Evolutionary conservation across 2,113 vertebrate genomes (phyloP), one percentile per base, ranked within the genome.

Genomic region (Aphyosemion australe): DNA sequence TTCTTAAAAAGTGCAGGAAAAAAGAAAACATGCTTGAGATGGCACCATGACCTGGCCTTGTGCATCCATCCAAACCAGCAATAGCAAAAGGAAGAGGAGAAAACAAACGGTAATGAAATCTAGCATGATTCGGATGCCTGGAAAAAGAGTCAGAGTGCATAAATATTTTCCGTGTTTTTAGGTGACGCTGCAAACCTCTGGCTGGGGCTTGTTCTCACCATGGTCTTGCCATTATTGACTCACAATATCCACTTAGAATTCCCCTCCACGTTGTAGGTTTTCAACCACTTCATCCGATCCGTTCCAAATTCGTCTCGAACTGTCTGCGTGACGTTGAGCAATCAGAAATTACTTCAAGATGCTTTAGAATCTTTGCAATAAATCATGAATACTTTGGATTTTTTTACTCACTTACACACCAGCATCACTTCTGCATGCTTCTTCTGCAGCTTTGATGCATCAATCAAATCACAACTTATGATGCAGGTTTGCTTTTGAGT

Each of bases 291-390:
- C 19, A 32, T 71, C 43, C 71, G 72, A 47, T 75, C 56, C 57
- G 15, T 61, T 84, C 80, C 65, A 68, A 75, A 61, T 74, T 61
- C 37, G 65, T 79, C 62, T 84, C 72, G 61, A 84, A 72, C 79
- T 59, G 77, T 69, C 75, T 74, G 72, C 69, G 39, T 50, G 65
- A 76, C 65, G 77, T 85, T 87, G 76, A 70, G 85, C 89, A 87
- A 87, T n/a, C 43, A 12, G 2, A 56, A 56, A 89, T 87, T 61
- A 62, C 48, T 89, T 90, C 85, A 87, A 90, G 86, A 89, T 88
- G 85, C 42, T 45, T 43, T 64, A 80, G 78, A 83, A 52, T 68
- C 62, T 63, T 37, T 51, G 41, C 61, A 32, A 6, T 47, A 47
- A 65, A 61, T 78, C 18, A 47, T n/a, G 20, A 61, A 55, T 63